phyloP scores from a whole-genome alignment of 53 echinoderm and acorn worm genomes.

The Henricia sp. region DNA sequence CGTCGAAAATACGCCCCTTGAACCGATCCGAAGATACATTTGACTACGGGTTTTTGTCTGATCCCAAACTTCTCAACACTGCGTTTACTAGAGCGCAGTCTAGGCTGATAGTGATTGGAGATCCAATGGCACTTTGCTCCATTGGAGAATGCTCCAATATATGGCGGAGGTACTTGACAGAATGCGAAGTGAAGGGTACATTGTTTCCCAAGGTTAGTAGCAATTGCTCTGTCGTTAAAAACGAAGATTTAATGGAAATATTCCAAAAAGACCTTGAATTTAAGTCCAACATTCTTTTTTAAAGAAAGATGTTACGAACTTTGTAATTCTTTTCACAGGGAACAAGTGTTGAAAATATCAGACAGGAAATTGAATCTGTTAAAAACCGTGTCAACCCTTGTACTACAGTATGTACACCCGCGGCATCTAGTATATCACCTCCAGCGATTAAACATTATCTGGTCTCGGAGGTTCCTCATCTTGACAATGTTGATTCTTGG shows the following conservation, averaged over 20 bases:
- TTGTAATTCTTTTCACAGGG: slow-evolving; percentile 18
- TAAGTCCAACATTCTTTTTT: background rate
- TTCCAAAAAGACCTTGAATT: too few species aligned
- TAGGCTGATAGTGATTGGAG: slow-evolving; percentile 72
- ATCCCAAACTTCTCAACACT: slow-evolving; percentile 71
- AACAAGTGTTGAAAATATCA: slow-evolving; percentile 63
- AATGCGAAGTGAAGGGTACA: slow-evolving; percentile 53
- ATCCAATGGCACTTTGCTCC: slow-evolving; percentile 70
- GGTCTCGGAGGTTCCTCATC: background rate
- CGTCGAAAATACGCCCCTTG: slow-evolving; percentile 9
- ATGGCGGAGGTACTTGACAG: slow-evolving; percentile 73
- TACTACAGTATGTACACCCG: slow-evolving; percentile 43
- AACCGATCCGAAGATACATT: slow-evolving; percentile 57
- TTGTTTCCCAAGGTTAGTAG: slow-evolving; percentile 33
- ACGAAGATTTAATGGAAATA: too few species aligned
- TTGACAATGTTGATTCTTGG: slow-evolving; percentile 16
- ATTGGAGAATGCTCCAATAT: slow-evolving; percentile 72
- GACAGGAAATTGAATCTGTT: slow-evolving; percentile 70
- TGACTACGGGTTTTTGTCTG: slow-evolving; percentile 76
- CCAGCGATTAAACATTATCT: background rate
- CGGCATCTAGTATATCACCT: background rate
- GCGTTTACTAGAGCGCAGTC: slow-evolving; percentile 80
- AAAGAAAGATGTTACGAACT: background rate
- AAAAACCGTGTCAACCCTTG: slow-evolving; percentile 77
- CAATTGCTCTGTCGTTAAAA: too few species aligned